Conservation (phyloP, 2,797 vertebrate species). For the Manis crassicaudata region DNA sequence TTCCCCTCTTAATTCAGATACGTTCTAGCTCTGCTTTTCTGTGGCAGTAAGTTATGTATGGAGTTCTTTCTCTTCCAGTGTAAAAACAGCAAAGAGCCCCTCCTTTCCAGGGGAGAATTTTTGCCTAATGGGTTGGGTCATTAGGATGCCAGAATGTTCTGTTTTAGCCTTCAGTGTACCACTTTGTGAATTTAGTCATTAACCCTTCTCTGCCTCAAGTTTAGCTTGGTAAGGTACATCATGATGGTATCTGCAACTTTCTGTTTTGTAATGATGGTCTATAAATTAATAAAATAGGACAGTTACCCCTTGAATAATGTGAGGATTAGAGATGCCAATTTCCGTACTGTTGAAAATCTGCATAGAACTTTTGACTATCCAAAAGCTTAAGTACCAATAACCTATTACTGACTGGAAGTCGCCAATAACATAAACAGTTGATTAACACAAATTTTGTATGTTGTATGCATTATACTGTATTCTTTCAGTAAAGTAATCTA, state of each 20-base stretch:
- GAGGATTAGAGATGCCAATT: no score
- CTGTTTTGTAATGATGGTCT: slow-evolving; percentile 41
- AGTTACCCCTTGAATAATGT: no score
- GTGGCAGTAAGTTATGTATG: not conserved
- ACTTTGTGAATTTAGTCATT: slow-evolving; percentile 31
- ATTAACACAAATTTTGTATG: no score
- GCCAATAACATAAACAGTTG: no score
- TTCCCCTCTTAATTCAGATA: not conserved
- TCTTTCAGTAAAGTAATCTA: no score
- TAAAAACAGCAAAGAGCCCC: not conserved
- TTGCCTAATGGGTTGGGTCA: not conserved
- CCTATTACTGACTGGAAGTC: no score
- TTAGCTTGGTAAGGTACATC: slow-evolving; percentile 18
- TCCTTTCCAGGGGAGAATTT: not conserved
- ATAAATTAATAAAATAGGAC: not conserved
- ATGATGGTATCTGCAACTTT: not conserved
- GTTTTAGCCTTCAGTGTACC: not conserved
- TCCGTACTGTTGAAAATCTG: no score
- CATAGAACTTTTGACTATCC: no score
- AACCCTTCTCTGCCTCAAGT: slow-evolving; percentile 5
- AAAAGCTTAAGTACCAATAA: no score
- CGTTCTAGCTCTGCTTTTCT: not conserved
- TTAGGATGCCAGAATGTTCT: not conserved
- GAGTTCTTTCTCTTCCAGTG: slow-evolving; percentile 16
- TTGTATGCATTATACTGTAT: no score